These are phyloP conservation scores for Schizotus pectinicornis DNA, from an alignment of 2,888 invertebrate genomes.

Conservation along the genomic window DNA sequence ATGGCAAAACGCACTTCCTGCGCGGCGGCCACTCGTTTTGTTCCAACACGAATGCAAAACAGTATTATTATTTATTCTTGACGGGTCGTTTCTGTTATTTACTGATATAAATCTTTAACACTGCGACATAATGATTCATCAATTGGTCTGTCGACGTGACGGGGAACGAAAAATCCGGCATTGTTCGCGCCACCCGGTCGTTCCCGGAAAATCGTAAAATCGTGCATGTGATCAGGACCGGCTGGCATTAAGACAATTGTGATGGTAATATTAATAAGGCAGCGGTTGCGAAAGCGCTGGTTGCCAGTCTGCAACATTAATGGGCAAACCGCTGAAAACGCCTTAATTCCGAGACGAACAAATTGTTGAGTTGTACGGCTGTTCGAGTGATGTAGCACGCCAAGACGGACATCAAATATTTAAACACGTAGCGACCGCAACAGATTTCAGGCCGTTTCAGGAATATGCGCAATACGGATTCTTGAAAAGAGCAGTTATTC, in stretches of 20 bases:
- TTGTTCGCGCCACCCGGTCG: conserved; percentile 12
- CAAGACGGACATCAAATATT: conserved; percentile 22
- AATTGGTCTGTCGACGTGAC: conserved; percentile 38
- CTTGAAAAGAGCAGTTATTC: conserved; percentile 1
- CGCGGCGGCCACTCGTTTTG: conserved; percentile 18
- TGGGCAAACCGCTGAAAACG: conserved; percentile 13
- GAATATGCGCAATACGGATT: conserved; percentile 11
- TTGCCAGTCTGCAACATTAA: conserved; percentile 16
- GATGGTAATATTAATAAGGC: conserved; percentile 1
- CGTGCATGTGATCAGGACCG: conserved; percentile 7
- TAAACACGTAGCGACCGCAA: conserved; percentile 18
- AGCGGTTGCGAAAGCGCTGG: background rate
- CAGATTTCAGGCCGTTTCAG: conserved; percentile 8
- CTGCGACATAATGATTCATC: conserved; percentile 43
- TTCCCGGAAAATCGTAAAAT: conserved; percentile 16
- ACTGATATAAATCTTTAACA: conserved; percentile 42
- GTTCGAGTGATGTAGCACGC: conserved; percentile 17
- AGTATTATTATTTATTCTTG: conserved; percentile 37
- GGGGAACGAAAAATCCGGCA: conserved; percentile 18
- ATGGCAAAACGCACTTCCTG: conserved; percentile 25
- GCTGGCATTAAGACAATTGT: conserved; percentile 16
- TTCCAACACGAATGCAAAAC: conserved; percentile 33
- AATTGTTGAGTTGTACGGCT: conserved; percentile 23
- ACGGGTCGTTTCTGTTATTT: conserved; percentile 35
- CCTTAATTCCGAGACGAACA: conserved; percentile 19